A percentile compares a stretch with the other conserved stretches of the same genome.
These are phyloP conservation scores for Nothura maculosa DNA, from an alignment of 2,797 vertebrate species.

Conservation along the genomic window DNA sequence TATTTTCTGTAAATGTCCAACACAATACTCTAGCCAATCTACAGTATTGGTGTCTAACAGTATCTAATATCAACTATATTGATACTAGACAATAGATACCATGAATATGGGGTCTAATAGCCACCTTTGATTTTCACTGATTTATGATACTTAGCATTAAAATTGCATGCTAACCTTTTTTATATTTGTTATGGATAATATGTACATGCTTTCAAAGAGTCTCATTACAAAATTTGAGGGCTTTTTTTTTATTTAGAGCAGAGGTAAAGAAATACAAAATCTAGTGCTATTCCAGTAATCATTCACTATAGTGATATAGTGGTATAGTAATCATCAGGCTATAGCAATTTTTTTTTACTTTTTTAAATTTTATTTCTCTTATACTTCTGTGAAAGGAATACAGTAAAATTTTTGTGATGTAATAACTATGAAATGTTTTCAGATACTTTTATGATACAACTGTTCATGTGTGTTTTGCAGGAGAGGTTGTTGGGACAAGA, in stretches of 20 bases:
- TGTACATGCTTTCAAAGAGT: background rate
- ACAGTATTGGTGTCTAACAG: background rate
- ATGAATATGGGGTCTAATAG: background rate
- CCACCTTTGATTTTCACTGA: too few relatives aligned
- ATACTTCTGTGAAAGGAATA: background rate
- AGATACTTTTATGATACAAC: background rate
- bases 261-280: background rate
- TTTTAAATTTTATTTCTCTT: background rate
- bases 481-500: background rate
- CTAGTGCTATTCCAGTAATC: rapidly evolving
- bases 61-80: background rate
- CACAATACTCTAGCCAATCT: background rate
- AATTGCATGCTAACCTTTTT: background rate
- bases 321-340: background rate
- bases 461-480: background rate
- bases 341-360: background rate
- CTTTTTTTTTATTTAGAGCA: background rate
- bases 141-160: background rate
- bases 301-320: too few relatives aligned
- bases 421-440: background rate
- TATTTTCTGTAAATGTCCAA: background rate
- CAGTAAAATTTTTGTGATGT: background rate
- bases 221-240: background rate
- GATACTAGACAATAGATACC: too few relatives aligned
- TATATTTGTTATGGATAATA: background rate